phyloP scores from a whole-genome alignment of 1,140 invertebrate genomes.

The Zaprionus gabonicus region DNA sequence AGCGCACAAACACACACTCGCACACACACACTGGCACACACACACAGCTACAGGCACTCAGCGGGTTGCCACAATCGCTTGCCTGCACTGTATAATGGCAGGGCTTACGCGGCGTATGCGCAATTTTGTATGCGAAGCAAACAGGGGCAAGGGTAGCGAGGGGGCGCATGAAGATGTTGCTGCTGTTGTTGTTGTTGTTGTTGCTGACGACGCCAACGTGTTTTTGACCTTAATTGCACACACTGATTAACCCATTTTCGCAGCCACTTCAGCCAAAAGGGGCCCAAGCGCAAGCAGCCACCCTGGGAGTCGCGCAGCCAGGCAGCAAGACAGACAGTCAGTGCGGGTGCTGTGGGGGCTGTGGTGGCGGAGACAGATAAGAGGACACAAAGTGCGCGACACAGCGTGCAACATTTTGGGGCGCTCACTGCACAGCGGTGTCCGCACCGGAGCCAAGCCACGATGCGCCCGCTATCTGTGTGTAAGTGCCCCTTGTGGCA shows the following conservation, averaged over 20 bases:
- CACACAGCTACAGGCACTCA: slow-evolving; percentile 3
- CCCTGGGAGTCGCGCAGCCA: slow-evolving; percentile 4
- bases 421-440: slow-evolving; percentile 16
- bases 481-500: slow-evolving; percentile 16
- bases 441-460: background rate
- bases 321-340: background rate
- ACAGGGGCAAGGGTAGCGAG: background rate
- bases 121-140: slow-evolving; percentile 59
- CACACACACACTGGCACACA: slow-evolving; percentile 5
- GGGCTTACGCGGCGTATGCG: slow-evolving; percentile 75
- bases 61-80: slow-evolving; percentile 31
- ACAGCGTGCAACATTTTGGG: slow-evolving; percentile 40
- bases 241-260: slow-evolving; percentile 73
- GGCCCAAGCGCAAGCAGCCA: slow-evolving; percentile 1
- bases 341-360: background rate
- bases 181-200: background rate
- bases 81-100: slow-evolving; percentile 66
- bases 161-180: slow-evolving; percentile 25
- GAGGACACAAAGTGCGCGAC: slow-evolving; percentile 12
- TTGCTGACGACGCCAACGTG: slow-evolving; percentile 61
- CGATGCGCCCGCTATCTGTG: slow-evolving; percentile 1
- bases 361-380: slow-evolving; percentile 34
- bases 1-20: slow-evolving; percentile 11
- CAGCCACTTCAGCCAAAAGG: slow-evolving; percentile 49
- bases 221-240: slow-evolving; percentile 79